Conservation (phyloP, 2,797 vertebrate species). For the Chloroceryle inda region DNA sequence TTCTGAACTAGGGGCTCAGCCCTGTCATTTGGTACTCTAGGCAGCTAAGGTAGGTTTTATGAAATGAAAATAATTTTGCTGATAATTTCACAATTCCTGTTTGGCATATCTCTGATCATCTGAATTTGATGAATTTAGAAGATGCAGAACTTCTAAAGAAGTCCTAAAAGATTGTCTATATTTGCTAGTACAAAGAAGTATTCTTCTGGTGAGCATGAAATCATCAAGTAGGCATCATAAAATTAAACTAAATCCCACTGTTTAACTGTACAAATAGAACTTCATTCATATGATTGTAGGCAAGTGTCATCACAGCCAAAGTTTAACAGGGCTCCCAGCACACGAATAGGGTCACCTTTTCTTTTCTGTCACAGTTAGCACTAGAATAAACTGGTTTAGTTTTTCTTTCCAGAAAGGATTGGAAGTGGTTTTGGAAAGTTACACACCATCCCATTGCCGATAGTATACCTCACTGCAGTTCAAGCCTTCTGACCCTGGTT, state of each 20-base stretch:
- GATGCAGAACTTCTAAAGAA: neutral
- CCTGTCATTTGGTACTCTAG: neutral
- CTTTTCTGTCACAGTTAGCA: neutral
- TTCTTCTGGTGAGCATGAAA: neutral
- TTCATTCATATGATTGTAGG: neutral
- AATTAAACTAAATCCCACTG: neutral
- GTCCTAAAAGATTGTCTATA: accelerated
- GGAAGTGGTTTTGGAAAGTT: neutral
- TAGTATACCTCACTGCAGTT: neutral
- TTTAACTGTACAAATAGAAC: neutral
- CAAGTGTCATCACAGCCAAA: neutral
- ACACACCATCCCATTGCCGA: accelerated
- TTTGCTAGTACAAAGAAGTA: neutral
- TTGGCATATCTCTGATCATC: neutral
- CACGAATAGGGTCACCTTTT: accelerated
- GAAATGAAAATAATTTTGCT: neutral
- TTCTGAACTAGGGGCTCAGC: neutral
- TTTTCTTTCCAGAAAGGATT: neutral
- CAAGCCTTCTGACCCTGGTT: neutral
- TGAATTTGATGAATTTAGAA: neutral
- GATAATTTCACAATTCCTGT: neutral
- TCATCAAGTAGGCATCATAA: neutral
- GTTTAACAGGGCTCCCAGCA: neutral
- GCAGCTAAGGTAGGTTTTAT: neutral
- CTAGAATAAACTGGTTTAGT: neutral